phyloP scores from a whole-genome alignment of 2,113 vertebrate species.

The western clawed frog (Xenopus tropicalis) region UCB_Xtro_10.0 CM004448.2:45438001-45438500 shows the following conservation, averaged over 20 bases:
- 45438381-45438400: constrained; percentile 65
- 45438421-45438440: constrained; percentile 71
- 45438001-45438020: constrained; percentile 66
- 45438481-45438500: constrained; percentile 69
- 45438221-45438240: constrained; percentile 57
- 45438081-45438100: constrained; percentile 54
- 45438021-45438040: constrained; percentile 54
- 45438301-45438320: constrained; percentile 52
- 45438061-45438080: constrained; percentile 32
- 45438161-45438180: constrained; percentile 55
- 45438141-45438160: constrained; percentile 58
- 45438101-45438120: constrained; percentile 60
- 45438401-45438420: constrained; percentile 73
- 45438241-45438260: constrained; percentile 61
- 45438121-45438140: constrained; percentile 57
- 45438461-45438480: constrained; percentile 66
- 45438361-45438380: constrained; percentile 63
- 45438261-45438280: constrained; percentile 54
- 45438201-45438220: constrained; percentile 57
- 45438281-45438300: constrained; percentile 54
- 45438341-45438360: constrained; percentile 63
- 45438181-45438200: constrained; percentile 61
- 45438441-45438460: constrained; percentile 67
- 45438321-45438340: constrained; percentile 62
- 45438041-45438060: constrained; percentile 55